Percentiles rank a stretch among this genome's conserved stretches.
These are phyloP conservation scores for Venturia canescens DNA, from an alignment of 1,140 invertebrate species.

Conservation along the genomic window DNA sequence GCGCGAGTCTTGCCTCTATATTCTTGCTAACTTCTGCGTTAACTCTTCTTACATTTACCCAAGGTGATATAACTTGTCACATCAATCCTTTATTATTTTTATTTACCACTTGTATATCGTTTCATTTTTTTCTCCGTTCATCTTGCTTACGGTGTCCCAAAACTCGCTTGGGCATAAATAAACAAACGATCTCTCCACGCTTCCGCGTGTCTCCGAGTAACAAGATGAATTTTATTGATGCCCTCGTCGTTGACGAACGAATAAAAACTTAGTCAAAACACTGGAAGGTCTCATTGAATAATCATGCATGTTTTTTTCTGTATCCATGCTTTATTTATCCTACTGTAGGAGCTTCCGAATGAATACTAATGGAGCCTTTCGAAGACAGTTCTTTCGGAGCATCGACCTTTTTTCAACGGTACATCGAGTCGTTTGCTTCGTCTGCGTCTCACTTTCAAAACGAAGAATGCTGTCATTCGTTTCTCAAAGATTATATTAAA, in stretches of 20 bases:
- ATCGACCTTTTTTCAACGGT: slow-evolving; percentile 49
- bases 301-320: not conserved
- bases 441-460: slow-evolving; percentile 2
- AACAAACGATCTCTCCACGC: too few relatives aligned
- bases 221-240: not conserved
- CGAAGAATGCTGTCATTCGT: not conserved
- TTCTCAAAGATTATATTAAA: too few relatives aligned
- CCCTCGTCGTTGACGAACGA: not conserved
- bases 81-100: too few relatives aligned
- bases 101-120: too few relatives aligned
- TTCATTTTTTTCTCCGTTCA: too few relatives aligned
- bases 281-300: not conserved
- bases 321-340: slow-evolving; percentile 46
- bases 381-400: slow-evolving; percentile 7
- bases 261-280: slow-evolving; percentile 29
- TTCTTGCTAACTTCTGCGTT: too few relatives aligned
- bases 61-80: too few relatives aligned
- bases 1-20: too few relatives aligned
- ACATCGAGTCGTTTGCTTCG: slow-evolving; percentile 13
- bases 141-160: too few relatives aligned
- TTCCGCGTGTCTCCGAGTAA: not conserved
- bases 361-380: slow-evolving; percentile 45
- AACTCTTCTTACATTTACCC: too few relatives aligned
- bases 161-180: too few relatives aligned
- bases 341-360: slow-evolving; percentile 36